phyloP scores from a whole-genome alignment of 2,113 vertebrate species.

The Amia ocellicauda region DNA sequence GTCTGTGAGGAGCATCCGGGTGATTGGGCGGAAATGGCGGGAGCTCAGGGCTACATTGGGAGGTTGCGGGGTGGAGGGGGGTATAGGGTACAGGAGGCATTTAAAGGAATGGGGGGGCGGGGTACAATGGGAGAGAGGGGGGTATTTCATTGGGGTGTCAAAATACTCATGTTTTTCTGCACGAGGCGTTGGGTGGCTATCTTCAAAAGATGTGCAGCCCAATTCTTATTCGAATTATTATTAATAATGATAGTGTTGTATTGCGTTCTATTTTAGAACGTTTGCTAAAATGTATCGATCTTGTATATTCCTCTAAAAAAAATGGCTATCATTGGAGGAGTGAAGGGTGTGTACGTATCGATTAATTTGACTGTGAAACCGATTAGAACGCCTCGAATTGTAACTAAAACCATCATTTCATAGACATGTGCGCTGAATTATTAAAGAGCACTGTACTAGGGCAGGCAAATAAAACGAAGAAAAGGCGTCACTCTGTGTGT shows the following conservation, averaged over 20 bases:
- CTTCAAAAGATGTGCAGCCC: not conserved
- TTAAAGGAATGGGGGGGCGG: constrained; percentile 8
- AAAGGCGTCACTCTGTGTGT: too few relatives aligned
- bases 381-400: constrained; percentile 1
- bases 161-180: not conserved
- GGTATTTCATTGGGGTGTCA: constrained; percentile 9
- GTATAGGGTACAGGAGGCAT: constrained; percentile 15
- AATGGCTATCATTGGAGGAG: too few relatives aligned
- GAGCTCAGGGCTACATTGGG: constrained; percentile 58
- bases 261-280: too few relatives aligned
- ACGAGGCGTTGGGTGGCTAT: constrained; percentile 5
- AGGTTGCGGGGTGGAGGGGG: constrained; percentile 25
- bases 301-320: too few relatives aligned
- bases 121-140: not conserved
- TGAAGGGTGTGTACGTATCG: constrained; percentile 18
- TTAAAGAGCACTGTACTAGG: not conserved
- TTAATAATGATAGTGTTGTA: too few relatives aligned
- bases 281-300: too few relatives aligned
- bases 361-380: constrained; percentile 34
- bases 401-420: not conserved
- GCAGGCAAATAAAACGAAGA: too few relatives aligned
- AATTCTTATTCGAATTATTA: too few relatives aligned
- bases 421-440: constrained; percentile 5
- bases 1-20: constrained; percentile 61
- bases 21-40: constrained; percentile 59